Percentiles rank a stretch among this genome's conserved stretches.
phyloP scores from a whole-genome alignment of 2,797 vertebrate species.

The Pantherophis alleghaniensis region DNA sequence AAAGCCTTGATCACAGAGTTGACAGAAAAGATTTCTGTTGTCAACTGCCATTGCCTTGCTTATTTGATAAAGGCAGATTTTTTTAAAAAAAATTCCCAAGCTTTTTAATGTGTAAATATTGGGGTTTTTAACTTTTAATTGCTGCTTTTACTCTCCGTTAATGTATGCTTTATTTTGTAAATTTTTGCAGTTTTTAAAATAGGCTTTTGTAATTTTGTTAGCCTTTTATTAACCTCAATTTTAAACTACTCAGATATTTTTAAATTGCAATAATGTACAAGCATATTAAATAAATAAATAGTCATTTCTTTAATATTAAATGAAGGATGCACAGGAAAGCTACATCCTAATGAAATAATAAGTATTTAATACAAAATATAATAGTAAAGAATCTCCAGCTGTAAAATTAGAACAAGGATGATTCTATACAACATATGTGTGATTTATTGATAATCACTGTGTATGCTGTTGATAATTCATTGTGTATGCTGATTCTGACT shows the following conservation, averaged over 20 bases:
- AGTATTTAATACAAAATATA: slow-evolving; percentile 32
- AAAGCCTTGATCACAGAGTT: background rate
- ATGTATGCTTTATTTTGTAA: background rate
- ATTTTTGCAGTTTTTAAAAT: background rate
- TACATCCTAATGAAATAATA: background rate
- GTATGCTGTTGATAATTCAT: background rate
- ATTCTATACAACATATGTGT: slow-evolving; percentile 15
- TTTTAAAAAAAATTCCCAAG: background rate
- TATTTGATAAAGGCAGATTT: background rate
- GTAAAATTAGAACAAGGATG: slow-evolving; percentile 34
- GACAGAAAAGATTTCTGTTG: background rate
- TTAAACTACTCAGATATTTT: background rate
- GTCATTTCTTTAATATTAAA: background rate
- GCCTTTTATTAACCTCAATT: background rate
- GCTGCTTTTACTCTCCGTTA: background rate
- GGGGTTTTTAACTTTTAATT: background rate
- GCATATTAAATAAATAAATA: background rate
- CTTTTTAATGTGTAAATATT: background rate
- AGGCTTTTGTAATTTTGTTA: background rate
- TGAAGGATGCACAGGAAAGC: slow-evolving; percentile 12
- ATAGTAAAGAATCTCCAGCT: slow-evolving; percentile 27
- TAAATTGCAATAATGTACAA: background rate
- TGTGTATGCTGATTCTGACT: slow-evolving; percentile 37
- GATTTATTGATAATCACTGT: slow-evolving; percentile 43
- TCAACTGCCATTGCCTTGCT: background rate